Evolutionary conservation across 2,888 invertebrate species (phyloP).

Genomic region (Philaethria dido): DNA sequence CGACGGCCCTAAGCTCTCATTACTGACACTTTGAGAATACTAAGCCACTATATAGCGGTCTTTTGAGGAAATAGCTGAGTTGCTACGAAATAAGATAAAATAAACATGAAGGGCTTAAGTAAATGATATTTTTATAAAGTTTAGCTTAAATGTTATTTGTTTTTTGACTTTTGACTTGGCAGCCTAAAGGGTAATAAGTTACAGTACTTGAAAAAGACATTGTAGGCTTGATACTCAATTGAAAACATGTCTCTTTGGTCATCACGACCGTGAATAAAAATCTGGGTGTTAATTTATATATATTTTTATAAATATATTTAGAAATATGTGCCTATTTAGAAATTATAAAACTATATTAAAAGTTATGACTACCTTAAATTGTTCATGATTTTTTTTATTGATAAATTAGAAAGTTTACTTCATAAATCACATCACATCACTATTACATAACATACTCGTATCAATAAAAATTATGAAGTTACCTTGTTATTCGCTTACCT

Average conservation of each 20-base stretch:
- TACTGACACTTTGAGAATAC: conserved; percentile 50
- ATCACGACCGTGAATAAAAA: too few species aligned
- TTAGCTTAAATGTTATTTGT: conserved; percentile 1
- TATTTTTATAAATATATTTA: too few species aligned
- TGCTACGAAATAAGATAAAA: conserved; percentile 21
- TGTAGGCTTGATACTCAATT: too few species aligned
- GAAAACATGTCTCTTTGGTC: too few species aligned
- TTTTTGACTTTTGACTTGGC: not conserved
- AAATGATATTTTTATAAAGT: not conserved
- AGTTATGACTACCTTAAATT: too few species aligned
- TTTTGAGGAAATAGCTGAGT: conserved; percentile 16
- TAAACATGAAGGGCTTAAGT: not conserved
- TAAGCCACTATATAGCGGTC: conserved; percentile 12
- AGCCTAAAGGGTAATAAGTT: not conserved
- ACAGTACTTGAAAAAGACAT: too few species aligned
- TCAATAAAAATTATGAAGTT: conserved; percentile 1
- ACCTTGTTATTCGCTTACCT: not conserved
- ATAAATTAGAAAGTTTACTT: not conserved
- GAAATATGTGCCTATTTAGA: too few species aligned
- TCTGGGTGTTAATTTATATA: too few species aligned
- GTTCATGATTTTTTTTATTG: not conserved
- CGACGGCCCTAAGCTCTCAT: conserved; percentile 57
- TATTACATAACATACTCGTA: not conserved
- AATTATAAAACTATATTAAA: too few species aligned
- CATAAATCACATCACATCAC: not conserved